Evolutionary conservation across 2,888 invertebrate species (phyloP).

Genomic region (Ectemnius lituratus): DNA sequence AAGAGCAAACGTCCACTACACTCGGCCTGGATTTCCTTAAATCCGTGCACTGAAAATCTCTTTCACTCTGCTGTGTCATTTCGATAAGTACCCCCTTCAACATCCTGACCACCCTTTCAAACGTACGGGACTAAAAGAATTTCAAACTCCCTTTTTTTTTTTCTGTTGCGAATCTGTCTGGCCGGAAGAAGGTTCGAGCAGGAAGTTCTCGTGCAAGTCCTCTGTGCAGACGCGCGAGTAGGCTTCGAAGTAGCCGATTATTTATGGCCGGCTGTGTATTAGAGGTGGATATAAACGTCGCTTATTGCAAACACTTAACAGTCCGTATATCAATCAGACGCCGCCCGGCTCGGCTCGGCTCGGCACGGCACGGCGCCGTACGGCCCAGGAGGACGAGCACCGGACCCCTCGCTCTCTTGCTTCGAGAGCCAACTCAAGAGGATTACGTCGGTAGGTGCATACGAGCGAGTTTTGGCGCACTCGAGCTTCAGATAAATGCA

Average conservation of each 20-base stretch:
- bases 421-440: background rate
- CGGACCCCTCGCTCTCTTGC: too few relatives aligned
- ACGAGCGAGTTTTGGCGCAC: constrained; percentile 29
- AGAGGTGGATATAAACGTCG: constrained; percentile 77
- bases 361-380: constrained; percentile 55
- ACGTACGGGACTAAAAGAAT: too few relatives aligned
- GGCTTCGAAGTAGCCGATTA: constrained; percentile 71
- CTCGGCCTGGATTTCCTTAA: too few relatives aligned
- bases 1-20: too few relatives aligned
- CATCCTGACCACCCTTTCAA: too few relatives aligned
- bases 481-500: constrained; percentile 38
- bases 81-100: too few relatives aligned
- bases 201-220: constrained; percentile 23
- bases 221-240: constrained; percentile 48
- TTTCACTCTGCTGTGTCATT: too few relatives aligned
- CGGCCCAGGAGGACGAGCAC: too few relatives aligned
- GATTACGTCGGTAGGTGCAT: constrained; percentile 34
- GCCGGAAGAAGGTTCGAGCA: too few relatives aligned
- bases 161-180: too few relatives aligned
- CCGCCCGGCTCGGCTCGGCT: constrained; percentile 63
- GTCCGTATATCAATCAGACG: constrained; percentile 78
- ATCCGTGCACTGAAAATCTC: too few relatives aligned
- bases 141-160: too few relatives aligned
- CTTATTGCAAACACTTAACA: constrained; percentile 77
- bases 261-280: constrained; percentile 75